These are phyloP conservation scores for Glyptemys insculpta DNA, from an alignment of 2,797 vertebrate species.

Conservation along the genomic window DNA sequence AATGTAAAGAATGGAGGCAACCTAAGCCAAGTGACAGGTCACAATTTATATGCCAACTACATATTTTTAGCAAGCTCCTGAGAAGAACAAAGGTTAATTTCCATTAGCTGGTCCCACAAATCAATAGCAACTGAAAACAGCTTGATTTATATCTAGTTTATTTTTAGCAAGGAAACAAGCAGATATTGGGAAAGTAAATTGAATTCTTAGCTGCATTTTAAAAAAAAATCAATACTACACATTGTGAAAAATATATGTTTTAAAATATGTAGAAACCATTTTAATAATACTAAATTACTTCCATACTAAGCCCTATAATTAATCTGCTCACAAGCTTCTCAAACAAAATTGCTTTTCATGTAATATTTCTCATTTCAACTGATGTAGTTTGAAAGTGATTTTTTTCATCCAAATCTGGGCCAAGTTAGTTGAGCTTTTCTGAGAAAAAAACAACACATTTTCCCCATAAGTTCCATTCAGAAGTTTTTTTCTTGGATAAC, in stretches of 20 bases:
- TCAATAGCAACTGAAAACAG: background rate
- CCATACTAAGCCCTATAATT: background rate
- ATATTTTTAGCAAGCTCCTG: background rate
- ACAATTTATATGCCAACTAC: background rate
- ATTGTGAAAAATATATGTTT: background rate
- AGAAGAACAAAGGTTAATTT: background rate
- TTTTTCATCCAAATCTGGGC: background rate
- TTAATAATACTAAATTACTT: background rate
- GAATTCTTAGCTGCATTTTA: background rate
- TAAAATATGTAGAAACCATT: background rate
- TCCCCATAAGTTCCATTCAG: background rate
- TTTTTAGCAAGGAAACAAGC: background rate
- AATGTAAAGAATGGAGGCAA: background rate
- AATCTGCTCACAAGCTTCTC: background rate
- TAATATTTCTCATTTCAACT: background rate
- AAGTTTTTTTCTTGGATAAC: background rate
- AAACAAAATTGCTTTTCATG: background rate
- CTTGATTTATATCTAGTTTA: background rate
- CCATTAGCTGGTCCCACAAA: background rate
- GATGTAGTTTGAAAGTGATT: background rate
- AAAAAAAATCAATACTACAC: background rate
- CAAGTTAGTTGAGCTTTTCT: background rate
- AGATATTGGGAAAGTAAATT: background rate
- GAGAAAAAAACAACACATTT: background rate
- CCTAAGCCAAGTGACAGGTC: background rate